Conservation (phyloP, 2,797 vertebrate species). For the Centroberyx gerrardi region DNA sequence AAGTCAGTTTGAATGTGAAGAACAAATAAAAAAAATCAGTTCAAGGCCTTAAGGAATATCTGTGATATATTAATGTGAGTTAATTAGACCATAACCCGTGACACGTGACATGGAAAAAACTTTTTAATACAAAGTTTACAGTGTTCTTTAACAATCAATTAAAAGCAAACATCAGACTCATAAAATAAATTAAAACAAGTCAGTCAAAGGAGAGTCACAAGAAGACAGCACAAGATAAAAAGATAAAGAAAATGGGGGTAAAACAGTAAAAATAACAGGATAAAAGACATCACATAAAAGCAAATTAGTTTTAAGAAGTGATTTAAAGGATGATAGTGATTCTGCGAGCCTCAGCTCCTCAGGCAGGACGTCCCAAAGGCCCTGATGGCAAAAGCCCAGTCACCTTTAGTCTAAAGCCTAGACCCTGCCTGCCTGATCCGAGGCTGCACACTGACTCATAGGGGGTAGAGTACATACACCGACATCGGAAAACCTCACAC, state of each 20-base stretch:
- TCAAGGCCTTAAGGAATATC: constrained; percentile 8
- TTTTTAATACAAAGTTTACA: constrained; percentile 12
- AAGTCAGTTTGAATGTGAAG: constrained; percentile 18
- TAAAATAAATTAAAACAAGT: constrained; percentile 38
- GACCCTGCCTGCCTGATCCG: constrained; percentile 23
- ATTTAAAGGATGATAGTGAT: background rate
- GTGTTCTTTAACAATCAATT: constrained; percentile 47
- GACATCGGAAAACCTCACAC: constrained; percentile 33
- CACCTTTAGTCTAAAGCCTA: too few relatives aligned
- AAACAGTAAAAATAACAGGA: constrained; percentile 17
- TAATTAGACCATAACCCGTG: constrained; percentile 33
- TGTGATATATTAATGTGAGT: constrained; percentile 18
- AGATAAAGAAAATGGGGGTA: background rate
- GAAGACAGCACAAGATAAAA: constrained; percentile 1
- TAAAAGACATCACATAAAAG: constrained; percentile 36
- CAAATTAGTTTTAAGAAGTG: too few relatives aligned
- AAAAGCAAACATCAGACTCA: constrained; percentile 20
- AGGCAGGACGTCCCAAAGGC: too few relatives aligned
- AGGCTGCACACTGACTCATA: constrained; percentile 21
- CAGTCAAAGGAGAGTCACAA: background rate
- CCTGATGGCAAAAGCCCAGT: too few relatives aligned
- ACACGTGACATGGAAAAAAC: constrained; percentile 4
- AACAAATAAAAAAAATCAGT: constrained; percentile 2
- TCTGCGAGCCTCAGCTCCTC: background rate
- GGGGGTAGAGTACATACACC: constrained; percentile 12